Percentiles rank a stretch among this genome's conserved stretches.
Evolutionary conservation across 1,140 invertebrate genomes (phyloP).

Genomic region (Drosophila ercepeae): DNA sequence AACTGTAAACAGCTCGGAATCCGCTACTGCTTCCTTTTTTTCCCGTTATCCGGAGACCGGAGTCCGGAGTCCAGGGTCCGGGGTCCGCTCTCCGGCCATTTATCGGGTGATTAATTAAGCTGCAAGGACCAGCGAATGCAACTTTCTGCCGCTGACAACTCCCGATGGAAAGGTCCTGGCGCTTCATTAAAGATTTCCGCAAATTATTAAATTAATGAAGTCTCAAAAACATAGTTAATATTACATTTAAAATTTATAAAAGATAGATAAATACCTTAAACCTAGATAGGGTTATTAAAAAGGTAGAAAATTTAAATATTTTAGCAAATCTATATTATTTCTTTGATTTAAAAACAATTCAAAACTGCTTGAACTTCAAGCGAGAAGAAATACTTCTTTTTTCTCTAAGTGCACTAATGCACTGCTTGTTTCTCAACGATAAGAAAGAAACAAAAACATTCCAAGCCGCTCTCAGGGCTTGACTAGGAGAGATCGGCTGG

Average conservation of each 20-base stretch:
- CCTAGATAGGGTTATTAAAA: too few species aligned
- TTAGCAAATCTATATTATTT: too few species aligned
- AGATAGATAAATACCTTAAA: neutral
- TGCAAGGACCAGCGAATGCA: constrained; percentile 40
- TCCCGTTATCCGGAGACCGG: neutral
- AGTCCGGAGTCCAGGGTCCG: constrained; percentile 1
- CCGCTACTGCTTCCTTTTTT: too few species aligned
- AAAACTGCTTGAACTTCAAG: too few species aligned
- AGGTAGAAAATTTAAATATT: too few species aligned
- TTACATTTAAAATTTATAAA: neutral
- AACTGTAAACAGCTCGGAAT: constrained; percentile 30
- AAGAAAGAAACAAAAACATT: too few species aligned
- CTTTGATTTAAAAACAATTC: too few species aligned
- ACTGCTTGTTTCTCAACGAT: too few species aligned
- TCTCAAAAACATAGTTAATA: neutral
- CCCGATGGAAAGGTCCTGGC: constrained; percentile 12
- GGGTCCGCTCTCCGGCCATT: constrained; percentile 24
- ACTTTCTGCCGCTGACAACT: constrained; percentile 43
- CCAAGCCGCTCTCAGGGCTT: too few species aligned
- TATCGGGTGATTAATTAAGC: constrained; percentile 66
- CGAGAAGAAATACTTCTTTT: too few species aligned
- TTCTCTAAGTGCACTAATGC: too few species aligned
- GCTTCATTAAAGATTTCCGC: neutral
- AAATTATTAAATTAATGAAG: neutral
- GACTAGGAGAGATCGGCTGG: too few species aligned